Conservation (phyloP, 1,140 invertebrate species). For the Sminthurinus signatus region DNA sequence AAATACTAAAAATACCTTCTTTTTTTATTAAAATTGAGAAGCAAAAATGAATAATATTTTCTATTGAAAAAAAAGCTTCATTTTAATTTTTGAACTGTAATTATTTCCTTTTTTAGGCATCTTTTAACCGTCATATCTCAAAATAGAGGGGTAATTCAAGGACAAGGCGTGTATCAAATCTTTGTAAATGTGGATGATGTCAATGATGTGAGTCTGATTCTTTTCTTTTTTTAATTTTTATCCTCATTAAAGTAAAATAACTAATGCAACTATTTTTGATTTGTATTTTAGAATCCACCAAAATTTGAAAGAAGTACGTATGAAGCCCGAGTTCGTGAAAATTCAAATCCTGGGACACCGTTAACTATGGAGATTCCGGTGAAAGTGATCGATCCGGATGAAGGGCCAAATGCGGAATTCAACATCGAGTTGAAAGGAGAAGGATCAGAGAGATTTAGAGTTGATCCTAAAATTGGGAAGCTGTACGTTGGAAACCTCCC, state of each 20-base stretch:
- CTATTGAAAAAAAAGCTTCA: too few relatives aligned
- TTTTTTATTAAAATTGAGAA: slow-evolving; percentile 1
- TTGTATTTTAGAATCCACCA: slow-evolving; percentile 71
- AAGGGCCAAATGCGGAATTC: slow-evolving; percentile 68
- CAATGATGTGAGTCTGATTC: slow-evolving; percentile 64
- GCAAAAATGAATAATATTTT: too few relatives aligned
- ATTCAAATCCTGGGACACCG: slow-evolving; percentile 63
- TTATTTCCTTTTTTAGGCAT: slow-evolving; percentile 22
- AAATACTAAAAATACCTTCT: background rate
- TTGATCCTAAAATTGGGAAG: slow-evolving; percentile 61
- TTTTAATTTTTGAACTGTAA: too few relatives aligned
- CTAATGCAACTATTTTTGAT: too few relatives aligned
- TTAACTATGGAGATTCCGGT: slow-evolving; percentile 61
- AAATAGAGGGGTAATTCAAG: slow-evolving; percentile 56
- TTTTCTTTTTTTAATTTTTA: too few relatives aligned
- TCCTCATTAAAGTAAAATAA: too few relatives aligned
- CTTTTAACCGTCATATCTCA: slow-evolving; percentile 73
- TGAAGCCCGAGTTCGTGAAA: slow-evolving; percentile 71
- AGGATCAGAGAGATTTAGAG: slow-evolving; percentile 65
- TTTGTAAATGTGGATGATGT: slow-evolving; percentile 75
- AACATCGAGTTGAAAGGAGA: slow-evolving; percentile 63
- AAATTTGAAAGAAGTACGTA: slow-evolving; percentile 64
- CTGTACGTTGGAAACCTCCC: slow-evolving; percentile 53
- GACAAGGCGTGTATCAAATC: slow-evolving; percentile 68
- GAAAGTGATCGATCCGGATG: slow-evolving; percentile 66